Percentiles rank a stretch among this genome's conserved stretches.
These are phyloP conservation scores for Oligia fasciuncula DNA, from an alignment of 2,888 invertebrate genomes.

Conservation along the genomic window DNA sequence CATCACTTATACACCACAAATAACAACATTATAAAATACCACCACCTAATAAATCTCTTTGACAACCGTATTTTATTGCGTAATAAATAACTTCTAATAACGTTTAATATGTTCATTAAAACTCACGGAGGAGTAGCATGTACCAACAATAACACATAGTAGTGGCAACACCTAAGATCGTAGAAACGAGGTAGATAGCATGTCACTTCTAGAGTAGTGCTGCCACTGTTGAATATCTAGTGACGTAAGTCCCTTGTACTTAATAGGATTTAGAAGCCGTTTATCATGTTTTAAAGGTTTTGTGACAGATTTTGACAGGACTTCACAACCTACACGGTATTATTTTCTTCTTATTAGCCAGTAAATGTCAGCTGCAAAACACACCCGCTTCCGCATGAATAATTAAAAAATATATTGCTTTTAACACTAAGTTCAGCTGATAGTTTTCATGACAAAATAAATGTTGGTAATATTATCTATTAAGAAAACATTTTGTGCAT, in stretches of 20 bases:
- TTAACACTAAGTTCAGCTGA: neutral
- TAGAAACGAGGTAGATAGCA: slow-evolving; percentile 28
- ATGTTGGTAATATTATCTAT: neutral
- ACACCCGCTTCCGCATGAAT: too few species aligned
- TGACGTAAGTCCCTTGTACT: slow-evolving; percentile 31
- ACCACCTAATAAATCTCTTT: slow-evolving; percentile 44
- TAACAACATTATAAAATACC: slow-evolving; percentile 52
- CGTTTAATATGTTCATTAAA: slow-evolving; percentile 35
- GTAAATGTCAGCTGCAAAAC: neutral
- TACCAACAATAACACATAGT: slow-evolving; percentile 33
- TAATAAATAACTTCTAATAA: slow-evolving; percentile 55
- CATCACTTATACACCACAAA: slow-evolving; percentile 33
- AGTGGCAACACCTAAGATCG: slow-evolving; percentile 28
- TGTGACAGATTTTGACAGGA: slow-evolving; percentile 41
- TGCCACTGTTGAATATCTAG: slow-evolving; percentile 31
- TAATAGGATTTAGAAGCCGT: slow-evolving; percentile 15
- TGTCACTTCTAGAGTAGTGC: slow-evolving; percentile 17
- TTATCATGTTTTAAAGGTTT: slow-evolving; percentile 42
- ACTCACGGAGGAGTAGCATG: slow-evolving; percentile 26
- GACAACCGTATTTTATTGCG: slow-evolving; percentile 52
- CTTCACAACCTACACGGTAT: slow-evolving; percentile 17
- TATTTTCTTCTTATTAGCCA: slow-evolving; percentile 6
- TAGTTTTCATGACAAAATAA: neutral
- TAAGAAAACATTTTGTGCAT: neutral
- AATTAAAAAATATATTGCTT: neutral